These are phyloP conservation scores for Lycocorax pyrrhopterus DNA, from an alignment of 2,113 vertebrate species.

Conservation along the genomic window DNA sequence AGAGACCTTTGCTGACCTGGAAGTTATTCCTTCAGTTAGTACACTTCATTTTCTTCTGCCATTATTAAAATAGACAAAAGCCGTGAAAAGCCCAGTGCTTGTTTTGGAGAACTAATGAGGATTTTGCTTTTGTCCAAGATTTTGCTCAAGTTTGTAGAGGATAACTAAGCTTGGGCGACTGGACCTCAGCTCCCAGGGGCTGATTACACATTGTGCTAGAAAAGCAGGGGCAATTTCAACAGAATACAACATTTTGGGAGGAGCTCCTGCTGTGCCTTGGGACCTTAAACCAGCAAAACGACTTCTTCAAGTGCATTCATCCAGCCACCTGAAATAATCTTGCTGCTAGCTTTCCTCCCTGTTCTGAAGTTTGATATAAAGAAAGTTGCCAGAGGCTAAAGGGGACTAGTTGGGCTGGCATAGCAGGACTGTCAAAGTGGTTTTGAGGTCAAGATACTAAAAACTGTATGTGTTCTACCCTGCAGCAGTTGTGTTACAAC, in stretches of 20 bases:
- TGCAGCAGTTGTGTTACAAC: not conserved
- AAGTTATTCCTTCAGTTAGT: not conserved
- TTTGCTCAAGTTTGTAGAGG: not conserved
- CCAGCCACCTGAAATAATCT: not conserved
- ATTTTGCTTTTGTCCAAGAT: not conserved
- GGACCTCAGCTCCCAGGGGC: not conserved
- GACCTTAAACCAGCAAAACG: not conserved
- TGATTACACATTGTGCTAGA: not conserved
- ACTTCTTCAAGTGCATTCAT: not conserved
- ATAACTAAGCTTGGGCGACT: not conserved
- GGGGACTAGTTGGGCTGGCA: not conserved
- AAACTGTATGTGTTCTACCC: not conserved
- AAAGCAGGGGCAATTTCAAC: not conserved
- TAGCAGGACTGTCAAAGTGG: not conserved
- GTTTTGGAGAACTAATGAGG: not conserved
- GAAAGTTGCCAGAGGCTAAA: not conserved
- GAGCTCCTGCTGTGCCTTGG: not conserved
- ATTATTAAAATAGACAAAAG: not conserved
- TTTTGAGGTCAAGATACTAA: not conserved
- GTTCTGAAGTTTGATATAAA: not conserved
- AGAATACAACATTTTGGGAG: not conserved
- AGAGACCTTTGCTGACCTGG: not conserved
- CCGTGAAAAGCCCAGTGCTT: not conserved
- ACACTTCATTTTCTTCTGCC: not conserved
- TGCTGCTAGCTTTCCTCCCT: not conserved